A percentile compares a stretch with the other conserved stretches of the same genome.
Conservation (phyloP, 2,888 invertebrate genomes). For the Physocephala rufipes region DNA sequence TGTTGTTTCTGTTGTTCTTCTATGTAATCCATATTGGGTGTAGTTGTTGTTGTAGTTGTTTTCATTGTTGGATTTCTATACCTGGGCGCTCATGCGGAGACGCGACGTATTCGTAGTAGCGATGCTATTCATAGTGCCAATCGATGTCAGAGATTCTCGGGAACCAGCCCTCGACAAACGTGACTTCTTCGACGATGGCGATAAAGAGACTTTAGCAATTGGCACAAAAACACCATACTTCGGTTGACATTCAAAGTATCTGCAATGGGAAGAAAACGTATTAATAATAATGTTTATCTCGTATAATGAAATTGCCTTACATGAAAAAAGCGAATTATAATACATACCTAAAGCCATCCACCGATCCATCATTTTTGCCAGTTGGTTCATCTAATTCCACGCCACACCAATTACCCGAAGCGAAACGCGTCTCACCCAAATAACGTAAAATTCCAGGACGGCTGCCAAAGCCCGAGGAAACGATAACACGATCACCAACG, state of each 20-base stretch:
- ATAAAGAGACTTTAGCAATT: slow-evolving; percentile 85
- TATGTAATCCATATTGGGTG: background rate
- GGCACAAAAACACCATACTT: slow-evolving; percentile 95
- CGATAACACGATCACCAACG: slow-evolving; percentile 91
- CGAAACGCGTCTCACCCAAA: slow-evolving; percentile 90
- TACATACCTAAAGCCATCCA: slow-evolving; percentile 85
- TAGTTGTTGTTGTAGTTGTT: slow-evolving; percentile 9
- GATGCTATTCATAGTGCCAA: slow-evolving; percentile 71
- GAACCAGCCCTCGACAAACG: slow-evolving; percentile 80
- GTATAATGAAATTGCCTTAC: background rate
- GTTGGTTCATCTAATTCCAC: slow-evolving; percentile 92
- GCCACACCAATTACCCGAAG: slow-evolving; percentile 94
- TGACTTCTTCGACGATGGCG: slow-evolving; percentile 77
- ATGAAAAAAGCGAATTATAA: background rate
- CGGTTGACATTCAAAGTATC: slow-evolving; percentile 93
- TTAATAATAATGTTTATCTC: too few species aligned
- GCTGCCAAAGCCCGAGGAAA: slow-evolving; percentile 85
- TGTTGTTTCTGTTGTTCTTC: slow-evolving; percentile 14
- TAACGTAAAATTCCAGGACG: slow-evolving; percentile 88
- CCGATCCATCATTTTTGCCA: slow-evolving; percentile 96
- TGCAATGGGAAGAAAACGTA: slow-evolving; percentile 66
- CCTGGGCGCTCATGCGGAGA: slow-evolving; percentile 64
- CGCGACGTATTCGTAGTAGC: slow-evolving; percentile 68
- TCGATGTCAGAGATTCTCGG: slow-evolving; percentile 81
- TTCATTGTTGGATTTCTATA: slow-evolving; percentile 51